Base-by-base conservation (phyloP, 2,888 invertebrate genomes). In the Spicauda simplicius region DNA sequence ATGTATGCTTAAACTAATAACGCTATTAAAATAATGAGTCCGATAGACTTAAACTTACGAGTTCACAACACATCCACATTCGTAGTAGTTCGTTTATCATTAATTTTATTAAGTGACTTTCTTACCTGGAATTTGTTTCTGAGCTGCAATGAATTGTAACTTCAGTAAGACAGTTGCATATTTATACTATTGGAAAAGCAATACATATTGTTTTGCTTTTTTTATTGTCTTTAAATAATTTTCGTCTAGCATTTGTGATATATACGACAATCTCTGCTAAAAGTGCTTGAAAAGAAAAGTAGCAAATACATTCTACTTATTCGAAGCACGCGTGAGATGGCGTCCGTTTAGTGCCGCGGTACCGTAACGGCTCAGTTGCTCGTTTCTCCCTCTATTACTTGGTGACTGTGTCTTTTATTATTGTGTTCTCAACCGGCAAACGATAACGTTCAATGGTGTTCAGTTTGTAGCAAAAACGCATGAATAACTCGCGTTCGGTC, bases 261-360 rank as follows among this genome's bases (percentile, higher is more conserved):
- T 14, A 41, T 41, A 41, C n/a, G n/a, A n/a, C n/a, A 16, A 50
- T n/a, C 18, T 18, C 10, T 18, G 14, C 2, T n/a, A 45, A n/a
- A 45, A 45, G 4, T 1, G 41, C 16, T 50, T 18, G 1, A 8
- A 14, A n/a, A 20, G 20, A n/a, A 58, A 48, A 45, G 50, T 61
- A 19, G 18, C 33, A 52, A 52, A 52, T 52, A 52, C 50, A n/a
- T n/a, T 25, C 6, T 52, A 52, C 52, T 57, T 52, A 71, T 70
- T 71, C 59, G 41, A 60, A 57, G 59, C 71, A 69, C 70, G 64
- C 25, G 16, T 54, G 33, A 53, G 61, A 69, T 69, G 58, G 33
- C 57, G 64, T 62, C 57, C 67, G 67, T 58, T 60, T 69, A 65
- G 62, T 59, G 56, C 50, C 20, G 12, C 55, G 25, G 30, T 62